A percentile compares a stretch with the other conserved stretches of the same genome.
Conservation (phyloP, 2,888 invertebrate genomes). For the Pediacus dermestoides region DNA sequence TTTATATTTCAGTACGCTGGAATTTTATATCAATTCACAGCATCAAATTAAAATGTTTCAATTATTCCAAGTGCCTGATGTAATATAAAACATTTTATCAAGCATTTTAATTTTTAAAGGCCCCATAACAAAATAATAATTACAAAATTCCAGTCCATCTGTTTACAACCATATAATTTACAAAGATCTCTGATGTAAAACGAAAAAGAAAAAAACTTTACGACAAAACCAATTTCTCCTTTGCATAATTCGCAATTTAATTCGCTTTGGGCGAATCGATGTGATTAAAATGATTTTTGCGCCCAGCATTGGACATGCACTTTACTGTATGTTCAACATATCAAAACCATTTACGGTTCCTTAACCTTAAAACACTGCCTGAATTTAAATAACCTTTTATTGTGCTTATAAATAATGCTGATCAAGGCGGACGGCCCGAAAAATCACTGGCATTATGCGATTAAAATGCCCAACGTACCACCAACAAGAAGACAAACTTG, state of each 20-base stretch:
- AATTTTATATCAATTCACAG: too few species aligned
- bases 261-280: constrained; percentile 12
- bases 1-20: too few species aligned
- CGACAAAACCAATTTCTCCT: constrained; percentile 7
- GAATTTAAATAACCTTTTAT: constrained; percentile 38
- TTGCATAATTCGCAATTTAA: constrained; percentile 13
- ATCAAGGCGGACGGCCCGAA: constrained; percentile 31
- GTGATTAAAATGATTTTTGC: constrained; percentile 24
- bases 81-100: too few species aligned
- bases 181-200: too few species aligned
- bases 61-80: too few species aligned
- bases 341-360: constrained; percentile 40
- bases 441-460: constrained; percentile 31
- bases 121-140: too few species aligned
- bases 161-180: too few species aligned
- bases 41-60: too few species aligned
- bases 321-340: constrained; percentile 39
- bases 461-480: constrained; percentile 23
- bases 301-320: constrained; percentile 36
- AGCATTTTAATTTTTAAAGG: too few species aligned
- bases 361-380: constrained; percentile 38
- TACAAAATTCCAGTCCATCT: too few species aligned
- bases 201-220: too few species aligned
- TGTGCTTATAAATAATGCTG: constrained; percentile 33
- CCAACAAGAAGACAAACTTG: too few species aligned